phyloP scores from a whole-genome alignment of 2,797 vertebrate species.

The Oophaga sylvatica region DNA sequence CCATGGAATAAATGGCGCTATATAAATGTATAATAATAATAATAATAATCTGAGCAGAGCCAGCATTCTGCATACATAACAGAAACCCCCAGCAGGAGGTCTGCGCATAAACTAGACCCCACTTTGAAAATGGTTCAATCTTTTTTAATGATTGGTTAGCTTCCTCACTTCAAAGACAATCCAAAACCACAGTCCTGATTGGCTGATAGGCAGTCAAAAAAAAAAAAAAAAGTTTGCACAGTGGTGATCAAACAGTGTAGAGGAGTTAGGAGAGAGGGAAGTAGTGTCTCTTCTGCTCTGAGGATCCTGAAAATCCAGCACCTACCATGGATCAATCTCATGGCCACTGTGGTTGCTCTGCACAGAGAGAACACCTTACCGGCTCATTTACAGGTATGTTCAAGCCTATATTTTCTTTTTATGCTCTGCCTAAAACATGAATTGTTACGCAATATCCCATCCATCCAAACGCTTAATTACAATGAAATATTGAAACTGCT shows the following conservation, averaged over 20 bases:
- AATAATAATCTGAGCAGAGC: slow-evolving; percentile 49
- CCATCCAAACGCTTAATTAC: not conserved
- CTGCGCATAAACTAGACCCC: slow-evolving; percentile 74
- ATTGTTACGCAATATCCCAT: not conserved
- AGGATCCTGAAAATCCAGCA: slow-evolving; percentile 19
- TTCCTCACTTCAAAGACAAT: slow-evolving; percentile 70
- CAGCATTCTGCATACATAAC: slow-evolving; percentile 76
- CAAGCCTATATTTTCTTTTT: not conserved
- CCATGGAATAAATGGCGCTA: no score
- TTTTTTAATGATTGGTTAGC: slow-evolving; percentile 74
- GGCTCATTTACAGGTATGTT: slow-evolving; percentile 82
- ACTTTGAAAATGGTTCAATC: slow-evolving; percentile 77
- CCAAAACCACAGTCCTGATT: slow-evolving; percentile 63
- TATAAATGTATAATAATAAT: no score
- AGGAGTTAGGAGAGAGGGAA: slow-evolving; percentile 31
- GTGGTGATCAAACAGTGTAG: slow-evolving; percentile 41
- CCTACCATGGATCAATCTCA: slow-evolving; percentile 68
- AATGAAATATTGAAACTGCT: not conserved
- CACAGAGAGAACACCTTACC: slow-evolving; percentile 82
- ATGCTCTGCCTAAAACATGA: not conserved
- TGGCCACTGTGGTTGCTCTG: slow-evolving; percentile 81
- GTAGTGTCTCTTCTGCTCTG: slow-evolving; percentile 16
- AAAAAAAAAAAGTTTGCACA: slow-evolving; percentile 57
- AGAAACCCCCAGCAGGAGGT: slow-evolving; percentile 79
- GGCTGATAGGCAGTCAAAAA: slow-evolving; percentile 64